Percentiles rank a stretch among this genome's conserved stretches.
These are phyloP conservation scores for Morus bassanus DNA, from an alignment of 2,797 vertebrate species.

Conservation along the genomic window DNA sequence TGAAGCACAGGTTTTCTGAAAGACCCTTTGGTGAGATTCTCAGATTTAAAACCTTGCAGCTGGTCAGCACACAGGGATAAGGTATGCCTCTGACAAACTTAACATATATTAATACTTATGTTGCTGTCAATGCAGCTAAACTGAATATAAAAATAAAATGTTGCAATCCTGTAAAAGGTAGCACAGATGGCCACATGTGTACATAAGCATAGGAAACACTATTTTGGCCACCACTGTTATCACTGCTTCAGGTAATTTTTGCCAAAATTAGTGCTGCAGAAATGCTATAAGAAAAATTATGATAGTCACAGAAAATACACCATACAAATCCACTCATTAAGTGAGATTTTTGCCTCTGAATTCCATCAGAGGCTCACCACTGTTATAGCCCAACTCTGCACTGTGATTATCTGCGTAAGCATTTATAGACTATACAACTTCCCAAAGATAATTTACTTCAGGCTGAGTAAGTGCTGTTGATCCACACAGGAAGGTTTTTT, in stretches of 20 bases:
- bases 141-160: fast-evolving
- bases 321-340: neutral
- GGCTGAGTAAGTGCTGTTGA: neutral
- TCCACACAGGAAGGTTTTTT: neutral
- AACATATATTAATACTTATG: neutral
- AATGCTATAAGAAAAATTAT: neutral
- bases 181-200: fast-evolving
- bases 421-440: neutral
- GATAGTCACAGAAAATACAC: neutral
- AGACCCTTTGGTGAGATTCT: neutral
- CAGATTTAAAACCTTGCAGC: neutral
- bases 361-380: neutral
- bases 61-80: neutral
- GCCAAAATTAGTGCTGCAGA: neutral
- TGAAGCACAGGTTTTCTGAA: neutral
- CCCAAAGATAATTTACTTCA: neutral
- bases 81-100: neutral
- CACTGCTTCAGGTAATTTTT: neutral
- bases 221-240: neutral
- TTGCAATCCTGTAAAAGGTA: neutral
- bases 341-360: neutral
- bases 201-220: neutral
- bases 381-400: neutral
- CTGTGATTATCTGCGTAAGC: neutral
- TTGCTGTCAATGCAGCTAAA: neutral